Base-by-base conservation (phyloP, 2,888 invertebrate species). In the Polyommatus icarus region DNA sequence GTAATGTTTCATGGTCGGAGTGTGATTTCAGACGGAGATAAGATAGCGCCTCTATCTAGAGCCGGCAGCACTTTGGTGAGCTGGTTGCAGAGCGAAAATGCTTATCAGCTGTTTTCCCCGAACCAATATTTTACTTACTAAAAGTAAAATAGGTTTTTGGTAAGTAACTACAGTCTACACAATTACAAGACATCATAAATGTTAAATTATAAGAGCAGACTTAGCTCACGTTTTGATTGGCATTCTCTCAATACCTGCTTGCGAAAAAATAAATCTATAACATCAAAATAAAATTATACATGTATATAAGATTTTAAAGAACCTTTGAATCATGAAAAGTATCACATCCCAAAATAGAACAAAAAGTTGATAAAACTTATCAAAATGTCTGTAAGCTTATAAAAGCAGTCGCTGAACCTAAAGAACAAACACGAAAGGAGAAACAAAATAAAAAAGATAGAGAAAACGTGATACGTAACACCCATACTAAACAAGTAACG, bases 41-140 rank as follows among this genome's bases (percentile, higher is more conserved):
- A 75, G 75, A 75, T 75, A 75, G 18, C 67, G 29, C 24, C 20
- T 61, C 50, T 54, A 75, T 32, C 75, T 75, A 46, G 46, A 75
- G 46, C 67, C 18, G 71, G 36, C 12, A 54, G 24, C 54, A 50
- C 75, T 75, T 24, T 46, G 72, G 72, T 20, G 24, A 46, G 73
- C 73, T 20, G 15, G 67, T 29, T 67, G 29, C 67, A 32, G 67
- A 67, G 67, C 18, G 67, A 67, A 67, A 67, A 67, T 32, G 67
- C 10, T 67, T 32, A 67, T 67, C 67, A 67, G 32, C 61, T 67
- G 61, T 24, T 12, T 67, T 24, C 54, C 24, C n/a, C 75, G 50
- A 75, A 75, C 75, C 50, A 75, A 50, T 50, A 15, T 50, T 46
- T 75, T 75, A 15, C 40, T 12, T n/a, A 24, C 50, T 40, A 18